Conservation (phyloP, 1,140 invertebrate species). For the Trichoplusia ni region DNA sequence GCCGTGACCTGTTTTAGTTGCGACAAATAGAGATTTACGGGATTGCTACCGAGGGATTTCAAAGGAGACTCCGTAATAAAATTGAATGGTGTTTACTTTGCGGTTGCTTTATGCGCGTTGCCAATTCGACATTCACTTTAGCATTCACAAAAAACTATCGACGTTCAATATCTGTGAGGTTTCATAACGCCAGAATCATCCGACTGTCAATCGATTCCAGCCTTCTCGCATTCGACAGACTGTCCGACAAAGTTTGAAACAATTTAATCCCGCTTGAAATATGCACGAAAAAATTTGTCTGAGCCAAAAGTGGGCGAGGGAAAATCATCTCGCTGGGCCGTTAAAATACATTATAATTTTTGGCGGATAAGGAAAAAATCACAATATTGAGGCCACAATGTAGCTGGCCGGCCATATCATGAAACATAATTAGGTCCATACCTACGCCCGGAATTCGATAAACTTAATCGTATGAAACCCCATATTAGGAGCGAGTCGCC, state of each 20-base stretch:
- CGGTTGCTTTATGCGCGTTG: constrained; percentile 57
- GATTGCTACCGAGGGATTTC: constrained; percentile 69
- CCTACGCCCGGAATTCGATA: constrained; percentile 41
- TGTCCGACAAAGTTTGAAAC: constrained; percentile 66
- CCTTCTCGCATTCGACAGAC: constrained; percentile 52
- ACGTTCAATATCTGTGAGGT: constrained; percentile 35
- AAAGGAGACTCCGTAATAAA: constrained; percentile 70
- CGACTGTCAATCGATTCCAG: constrained; percentile 55
- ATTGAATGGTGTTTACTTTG: constrained; percentile 76
- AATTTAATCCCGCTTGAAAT: constrained; percentile 68
- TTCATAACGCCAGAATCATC: constrained; percentile 41
- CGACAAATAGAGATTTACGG: constrained; percentile 81
- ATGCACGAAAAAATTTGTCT: constrained; percentile 57
- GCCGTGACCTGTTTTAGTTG: constrained; percentile 80
- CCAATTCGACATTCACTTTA: constrained; percentile 35
- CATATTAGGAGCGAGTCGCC: constrained; percentile 41
- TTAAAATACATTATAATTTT: constrained; percentile 33
- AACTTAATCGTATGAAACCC: constrained; percentile 51
- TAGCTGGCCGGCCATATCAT: constrained; percentile 18
- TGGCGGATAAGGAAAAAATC: constrained; percentile 29
- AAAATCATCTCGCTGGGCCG: constrained; percentile 9
- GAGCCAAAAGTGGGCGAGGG: constrained; percentile 38
- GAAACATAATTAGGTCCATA: constrained; percentile 38
- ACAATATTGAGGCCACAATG: constrained; percentile 15
- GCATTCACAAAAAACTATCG: constrained; percentile 41